phyloP scores from a whole-genome alignment of 2,888 invertebrate genomes.

The Heteromyza rotundicornis region DNA sequence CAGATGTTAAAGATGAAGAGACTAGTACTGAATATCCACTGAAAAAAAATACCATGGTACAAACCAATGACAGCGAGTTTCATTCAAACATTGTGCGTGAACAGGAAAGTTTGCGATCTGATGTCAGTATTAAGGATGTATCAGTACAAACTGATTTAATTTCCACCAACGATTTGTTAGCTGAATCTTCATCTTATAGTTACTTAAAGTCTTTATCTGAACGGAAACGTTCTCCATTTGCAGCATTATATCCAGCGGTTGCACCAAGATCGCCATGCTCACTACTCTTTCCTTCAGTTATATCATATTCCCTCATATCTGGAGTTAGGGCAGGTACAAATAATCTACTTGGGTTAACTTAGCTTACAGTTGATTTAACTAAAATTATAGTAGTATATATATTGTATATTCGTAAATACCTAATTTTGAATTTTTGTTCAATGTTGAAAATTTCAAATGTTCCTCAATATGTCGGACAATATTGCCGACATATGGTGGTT shows the following conservation, averaged over 20 bases:
- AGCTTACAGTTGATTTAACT: constrained; percentile 9
- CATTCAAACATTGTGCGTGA: too few relatives aligned
- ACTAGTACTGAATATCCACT: too few relatives aligned
- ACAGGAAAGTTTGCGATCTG: too few relatives aligned
- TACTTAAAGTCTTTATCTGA: constrained; percentile 31
- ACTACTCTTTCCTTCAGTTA: constrained; percentile 51
- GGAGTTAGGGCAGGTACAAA: constrained; percentile 48
- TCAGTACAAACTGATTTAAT: constrained; percentile 30
- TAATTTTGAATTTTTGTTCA: constrained; percentile 5
- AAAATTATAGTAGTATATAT: too few relatives aligned
- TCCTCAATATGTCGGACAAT: too few relatives aligned
- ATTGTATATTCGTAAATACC: too few relatives aligned
- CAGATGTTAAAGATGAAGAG: too few relatives aligned
- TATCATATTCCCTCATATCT: constrained; percentile 47
- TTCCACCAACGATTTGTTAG: neutral
- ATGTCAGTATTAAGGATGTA: too few relatives aligned
- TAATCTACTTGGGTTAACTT: neutral
- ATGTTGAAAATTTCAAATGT: neutral
- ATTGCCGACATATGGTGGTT: too few relatives aligned
- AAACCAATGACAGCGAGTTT: too few relatives aligned
- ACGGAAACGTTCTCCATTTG: constrained; percentile 46
- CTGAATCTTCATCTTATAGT: neutral
- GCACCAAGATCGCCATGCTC: constrained; percentile 34
- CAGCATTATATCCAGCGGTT: constrained; percentile 35
- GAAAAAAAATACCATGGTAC: too few relatives aligned